Percentiles rank a stretch among this genome's conserved stretches.
These are phyloP conservation scores for Lycodopsis pacificus DNA, from an alignment of 2,797 vertebrate genomes.

Conservation along the genomic window DNA sequence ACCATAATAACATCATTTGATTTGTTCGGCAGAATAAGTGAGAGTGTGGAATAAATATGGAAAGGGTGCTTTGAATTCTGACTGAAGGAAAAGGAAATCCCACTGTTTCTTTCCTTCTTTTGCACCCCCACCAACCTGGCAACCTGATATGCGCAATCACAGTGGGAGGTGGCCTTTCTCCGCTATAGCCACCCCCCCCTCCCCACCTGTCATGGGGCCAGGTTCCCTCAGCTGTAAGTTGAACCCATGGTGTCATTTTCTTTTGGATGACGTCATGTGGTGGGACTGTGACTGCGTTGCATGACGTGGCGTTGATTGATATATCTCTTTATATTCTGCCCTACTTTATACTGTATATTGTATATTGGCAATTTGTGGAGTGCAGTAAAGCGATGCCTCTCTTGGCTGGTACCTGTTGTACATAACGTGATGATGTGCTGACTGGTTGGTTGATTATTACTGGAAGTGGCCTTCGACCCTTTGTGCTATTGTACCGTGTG, in stretches of 20 bases:
- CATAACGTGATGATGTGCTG: slow-evolving; percentile 80
- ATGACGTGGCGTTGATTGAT: slow-evolving; percentile 86
- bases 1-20: slow-evolving; percentile 72
- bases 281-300: slow-evolving; percentile 89
- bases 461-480: slow-evolving; percentile 84
- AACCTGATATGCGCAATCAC: slow-evolving; percentile 86
- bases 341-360: slow-evolving; percentile 77
- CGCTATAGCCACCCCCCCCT: slow-evolving; percentile 80
- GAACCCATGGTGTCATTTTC: slow-evolving; percentile 87
- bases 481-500: slow-evolving; percentile 87
- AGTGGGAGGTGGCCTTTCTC: slow-evolving; percentile 85
- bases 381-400: slow-evolving; percentile 79
- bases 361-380: slow-evolving; percentile 83
- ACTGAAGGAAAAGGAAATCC: slow-evolving; percentile 78
- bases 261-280: slow-evolving; percentile 89
- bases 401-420: slow-evolving; percentile 83
- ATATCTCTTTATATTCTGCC: slow-evolving; percentile 78
- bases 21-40: slow-evolving; percentile 68
- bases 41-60: slow-evolving; percentile 63
- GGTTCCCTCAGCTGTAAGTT: slow-evolving; percentile 89
- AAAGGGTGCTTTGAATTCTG: slow-evolving; percentile 74
- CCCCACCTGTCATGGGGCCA: slow-evolving; percentile 82
- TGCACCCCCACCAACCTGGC: slow-evolving; percentile 83
- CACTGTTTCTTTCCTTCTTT: slow-evolving; percentile 85
- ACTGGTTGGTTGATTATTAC: slow-evolving; percentile 82